Base-by-base conservation (phyloP, 2,888 invertebrate genomes). In the Ichneumoninae sp. region DNA sequence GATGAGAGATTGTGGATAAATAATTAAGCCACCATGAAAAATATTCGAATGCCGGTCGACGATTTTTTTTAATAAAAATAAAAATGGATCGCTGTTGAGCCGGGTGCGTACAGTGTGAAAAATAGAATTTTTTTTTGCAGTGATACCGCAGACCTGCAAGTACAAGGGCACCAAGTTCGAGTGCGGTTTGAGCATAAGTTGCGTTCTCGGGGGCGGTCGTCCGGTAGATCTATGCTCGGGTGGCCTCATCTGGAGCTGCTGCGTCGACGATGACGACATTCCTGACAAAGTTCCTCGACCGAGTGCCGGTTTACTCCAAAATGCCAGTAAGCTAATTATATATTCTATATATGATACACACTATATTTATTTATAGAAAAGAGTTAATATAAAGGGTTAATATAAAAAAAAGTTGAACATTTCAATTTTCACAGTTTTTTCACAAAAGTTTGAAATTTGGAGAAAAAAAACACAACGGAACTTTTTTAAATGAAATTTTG, bases 211-310 rank as follows among this genome's bases (percentile, higher is more conserved):
- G 5, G 98, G 98, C 0, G 97, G 98, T 4, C 96, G 97, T 87
- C 98, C 98, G 0, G 94, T 98, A 91, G 98, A 98, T 94, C 95
- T 98, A 0, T 98, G 98, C 93, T 98, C 97, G 13, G 98, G 98
- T 30, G 98, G 98, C 75, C 96, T 98, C 96, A 98, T 98, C 89
- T 98, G 98, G 98, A 97, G 98, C 5, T 98, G 98, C 93, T 98
- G 98, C 92, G 97, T 98, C 10, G 97, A 98, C 93, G 96, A 97
- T 92, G 90, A 95, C 50, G 93, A 94, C 77, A 95, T 52, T 93
- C 95, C 93, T 1, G 93, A 93, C 52, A 93, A 90, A 81, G 89
- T 92, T 73, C 88, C 91, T 47, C 91, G 92, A 73, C 93, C 94
- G 8, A 92, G 89, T 10, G 91, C 93, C 26, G 94, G 94, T 0